Percentiles rank a stretch among this genome's conserved stretches.
Evolutionary conservation across 2,797 vertebrate species (phyloP).

Genomic region (Prunella strophiata): DNA sequence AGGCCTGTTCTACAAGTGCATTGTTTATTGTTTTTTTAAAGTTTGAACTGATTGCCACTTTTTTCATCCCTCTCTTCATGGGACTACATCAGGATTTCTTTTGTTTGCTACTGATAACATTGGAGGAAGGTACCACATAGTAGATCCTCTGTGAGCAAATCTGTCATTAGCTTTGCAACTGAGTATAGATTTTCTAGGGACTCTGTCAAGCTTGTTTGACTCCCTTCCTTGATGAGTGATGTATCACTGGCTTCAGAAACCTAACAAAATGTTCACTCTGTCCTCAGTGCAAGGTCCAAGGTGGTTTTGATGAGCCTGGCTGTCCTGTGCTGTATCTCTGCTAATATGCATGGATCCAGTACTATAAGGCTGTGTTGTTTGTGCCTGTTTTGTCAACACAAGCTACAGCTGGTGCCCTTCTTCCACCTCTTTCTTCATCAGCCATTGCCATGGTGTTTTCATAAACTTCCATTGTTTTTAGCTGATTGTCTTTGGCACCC

Average conservation of each 20-base stretch:
- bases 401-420: not conserved
- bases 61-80: not conserved
- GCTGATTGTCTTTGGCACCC: slow-evolving; percentile 49
- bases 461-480: slow-evolving; percentile 67
- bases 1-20: not conserved
- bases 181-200: not conserved
- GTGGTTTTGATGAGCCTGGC: slow-evolving; percentile 27
- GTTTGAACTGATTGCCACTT: not conserved
- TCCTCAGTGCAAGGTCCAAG: slow-evolving; percentile 38
- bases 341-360: not conserved
- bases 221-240: not conserved
- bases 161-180: slow-evolving; percentile 27
- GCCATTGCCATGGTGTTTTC: slow-evolving; percentile 64
- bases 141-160: slow-evolving; percentile 12
- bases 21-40: not conserved
- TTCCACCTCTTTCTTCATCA: slow-evolving; percentile 53
- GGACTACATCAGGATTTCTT: slow-evolving; percentile 1
- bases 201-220: not conserved
- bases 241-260: not conserved
- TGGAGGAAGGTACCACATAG: not conserved
- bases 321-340: not conserved
- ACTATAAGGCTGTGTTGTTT: slow-evolving; percentile 74
- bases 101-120: not conserved
- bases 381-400: slow-evolving; percentile 24
- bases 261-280: slow-evolving; percentile 15